Percentiles rank a stretch among this genome's conserved stretches.
phyloP scores from a whole-genome alignment of 2,797 vertebrate species.

The Helarctos malayanus region DNA sequence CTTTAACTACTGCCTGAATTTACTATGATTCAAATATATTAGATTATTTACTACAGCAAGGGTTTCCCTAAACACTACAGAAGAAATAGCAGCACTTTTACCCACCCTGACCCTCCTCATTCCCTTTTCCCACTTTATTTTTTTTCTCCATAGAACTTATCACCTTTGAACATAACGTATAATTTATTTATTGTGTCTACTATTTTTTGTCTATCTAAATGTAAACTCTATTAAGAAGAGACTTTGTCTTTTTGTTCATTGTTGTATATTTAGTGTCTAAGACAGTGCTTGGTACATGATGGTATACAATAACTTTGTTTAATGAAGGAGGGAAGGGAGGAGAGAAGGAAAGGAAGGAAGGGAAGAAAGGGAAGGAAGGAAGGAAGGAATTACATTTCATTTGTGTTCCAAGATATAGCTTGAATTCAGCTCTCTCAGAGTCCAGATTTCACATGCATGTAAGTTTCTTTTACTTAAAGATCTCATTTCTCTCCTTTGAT shows the following conservation, averaged over 20 bases:
- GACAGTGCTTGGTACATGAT: not conserved
- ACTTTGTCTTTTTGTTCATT: slow-evolving; percentile 40
- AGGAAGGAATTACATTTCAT: slow-evolving; percentile 20
- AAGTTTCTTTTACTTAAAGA: slow-evolving; percentile 34
- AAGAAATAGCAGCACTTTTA: slow-evolving; percentile 4
- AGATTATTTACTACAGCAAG: slow-evolving; percentile 6
- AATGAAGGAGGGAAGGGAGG: not conserved
- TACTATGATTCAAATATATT: slow-evolving; percentile 65
- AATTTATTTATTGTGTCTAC: not conserved
- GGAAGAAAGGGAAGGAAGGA: not conserved
- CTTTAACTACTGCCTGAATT: slow-evolving; percentile 80
- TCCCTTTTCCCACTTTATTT: not conserved
- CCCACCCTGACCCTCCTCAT: not conserved
- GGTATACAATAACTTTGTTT: not conserved
- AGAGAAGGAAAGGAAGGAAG: no score
- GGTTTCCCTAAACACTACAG: not conserved
- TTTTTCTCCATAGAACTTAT: slow-evolving; percentile 56
- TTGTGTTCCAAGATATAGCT: not conserved
- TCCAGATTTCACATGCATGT: slow-evolving; percentile 33
- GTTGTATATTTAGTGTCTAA: not conserved
- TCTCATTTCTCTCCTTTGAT: slow-evolving; percentile 39
- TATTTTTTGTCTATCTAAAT: not conserved
- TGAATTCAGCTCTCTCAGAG: not conserved
- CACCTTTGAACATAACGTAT: not conserved
- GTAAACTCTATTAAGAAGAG: not conserved